Evolutionary conservation across 1,140 invertebrate genomes (phyloP).

Genomic region (Drosophila dunni): DNA sequence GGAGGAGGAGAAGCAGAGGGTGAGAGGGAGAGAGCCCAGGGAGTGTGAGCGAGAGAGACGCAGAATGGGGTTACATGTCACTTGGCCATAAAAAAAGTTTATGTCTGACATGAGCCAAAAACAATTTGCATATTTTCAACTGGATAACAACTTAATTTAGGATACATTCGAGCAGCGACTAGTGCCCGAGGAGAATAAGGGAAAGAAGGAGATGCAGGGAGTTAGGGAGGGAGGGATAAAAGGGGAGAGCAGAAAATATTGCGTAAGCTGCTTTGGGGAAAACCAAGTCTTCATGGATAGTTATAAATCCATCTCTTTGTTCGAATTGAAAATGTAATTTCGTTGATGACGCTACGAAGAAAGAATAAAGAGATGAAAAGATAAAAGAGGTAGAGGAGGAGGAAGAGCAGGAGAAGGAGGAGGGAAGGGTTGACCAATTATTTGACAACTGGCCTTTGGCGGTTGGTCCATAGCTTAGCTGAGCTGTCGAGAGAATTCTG

Average conservation of each 20-base stretch:
- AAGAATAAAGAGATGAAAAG: background rate
- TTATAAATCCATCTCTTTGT: background rate
- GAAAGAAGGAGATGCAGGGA: background rate
- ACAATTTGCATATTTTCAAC: slow-evolving; percentile 78
- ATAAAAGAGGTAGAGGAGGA: background rate
- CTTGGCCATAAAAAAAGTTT: slow-evolving; percentile 78
- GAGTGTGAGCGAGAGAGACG: background rate
- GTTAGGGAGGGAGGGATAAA: background rate
- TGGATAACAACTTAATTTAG: slow-evolving; percentile 80
- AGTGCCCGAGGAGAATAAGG: background rate
- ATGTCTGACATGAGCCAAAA: slow-evolving; percentile 81
- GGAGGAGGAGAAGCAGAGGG: background rate
- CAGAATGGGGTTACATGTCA: slow-evolving; percentile 64
- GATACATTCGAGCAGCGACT: slow-evolving; percentile 41
- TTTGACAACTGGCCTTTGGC: slow-evolving; percentile 33
- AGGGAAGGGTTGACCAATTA: slow-evolving; percentile 34
- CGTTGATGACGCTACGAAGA: slow-evolving; percentile 11
- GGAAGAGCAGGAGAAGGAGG: background rate
- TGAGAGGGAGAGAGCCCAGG: background rate
- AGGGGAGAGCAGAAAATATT: background rate
- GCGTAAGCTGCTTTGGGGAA: background rate
- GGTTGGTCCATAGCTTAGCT: slow-evolving; percentile 3
- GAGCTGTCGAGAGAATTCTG: background rate
- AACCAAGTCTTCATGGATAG: background rate
- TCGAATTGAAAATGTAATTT: slow-evolving; percentile 32